Evolutionary conservation across 2,797 vertebrate species (phyloP), one percentile per base, ranked within the genome.

Genomic region (Leptodactylus fallax): DNA sequence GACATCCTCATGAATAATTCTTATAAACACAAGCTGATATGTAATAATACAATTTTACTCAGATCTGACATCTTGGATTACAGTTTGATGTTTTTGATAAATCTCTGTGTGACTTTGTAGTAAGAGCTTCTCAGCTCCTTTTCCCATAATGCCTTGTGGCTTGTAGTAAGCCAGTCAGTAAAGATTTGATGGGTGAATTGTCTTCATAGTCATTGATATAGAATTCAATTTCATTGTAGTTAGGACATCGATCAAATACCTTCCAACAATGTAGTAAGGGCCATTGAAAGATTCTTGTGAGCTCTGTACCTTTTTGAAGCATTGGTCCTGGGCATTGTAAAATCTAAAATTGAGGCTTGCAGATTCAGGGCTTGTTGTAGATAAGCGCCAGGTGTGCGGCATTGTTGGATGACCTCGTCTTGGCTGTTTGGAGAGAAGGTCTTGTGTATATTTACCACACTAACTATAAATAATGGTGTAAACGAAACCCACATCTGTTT

Each of bases 301-400:
- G 17, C 58, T 2, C 7, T 45, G 49, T 65, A 67, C 2, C 17
- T 86, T 61, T 76, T 51, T 78, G 58, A 81, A n/a, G 36, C 58
- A 0, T 61, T 21, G 36, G 27, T 77, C 60, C 3, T 51, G 19
- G 51, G 49, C 45, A 21, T 51, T 78, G 36, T 83, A 77, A 77
- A 79, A 79, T 36, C 23, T 55, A 19, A 23, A 51, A 27, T 51
- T 61, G 49, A 81, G 77, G 23, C 7, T 25, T 56, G 58, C 1
- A 92, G 93, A 90, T 89, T 87, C 90, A 91, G 90, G 90, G 87
- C 85, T 90, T 91, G 90, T 88, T 92, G 90, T 92, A 93, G 90
- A 60, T 91, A 89, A 93, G 91, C 90, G 94, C 95, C 95, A 96
- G 96, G 95, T 97, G 96, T 96, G 94, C 96, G 93, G 91, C 95